Evolutionary conservation across 2,113 vertebrate genomes (phyloP), one percentile per base, ranked within the genome.

Genomic region (Pimephales promelas): DNA sequence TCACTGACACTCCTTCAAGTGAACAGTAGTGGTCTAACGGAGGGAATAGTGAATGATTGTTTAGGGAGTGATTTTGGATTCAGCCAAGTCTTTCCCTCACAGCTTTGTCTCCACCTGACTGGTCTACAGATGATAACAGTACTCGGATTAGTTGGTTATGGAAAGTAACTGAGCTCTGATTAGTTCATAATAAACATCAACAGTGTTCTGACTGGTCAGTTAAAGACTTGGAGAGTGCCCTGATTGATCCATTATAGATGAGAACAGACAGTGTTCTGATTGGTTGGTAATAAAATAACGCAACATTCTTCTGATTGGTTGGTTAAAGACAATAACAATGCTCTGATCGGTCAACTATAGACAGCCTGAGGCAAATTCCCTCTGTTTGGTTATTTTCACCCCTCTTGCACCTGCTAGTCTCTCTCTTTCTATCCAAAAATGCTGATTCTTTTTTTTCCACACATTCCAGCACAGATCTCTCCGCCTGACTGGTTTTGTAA

Each of bases 381-480:
- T 77, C 16, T 72, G n/a, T 78, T 45, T 79, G 68, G 34, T 20
- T 43, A 28, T 26, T 52, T 57, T 24, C 5, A 34, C 52, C 22
- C 49, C 10, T n/a, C 18, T 77, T 40, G 20, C 20, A 36, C 31
- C 31, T 22, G 4, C 52, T 13, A 22, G 9, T 57, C 74, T 57
- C 54, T 66, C 10, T 7, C 45, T 54, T 57, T 40, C 57, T 34
- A 56, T 83, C 43, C 28, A 26, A 49, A 84, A 77, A 81, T 88
- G 83, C 85, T 84, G 86, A 76, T 31, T 79, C 73, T 81, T 34
- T 86, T 86, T 86, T 86, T 85, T 76, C 56, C 24, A 81, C 86
- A 88, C 86, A 90, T 90, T 89, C 74, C 62, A 62, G 81, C 66
- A 89, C 89, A 90, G 90, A 92, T 57, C 22, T 26, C n/a, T 62